Conservation (phyloP, 2,113 vertebrate species). For the Zosterops lateralis region DNA sequence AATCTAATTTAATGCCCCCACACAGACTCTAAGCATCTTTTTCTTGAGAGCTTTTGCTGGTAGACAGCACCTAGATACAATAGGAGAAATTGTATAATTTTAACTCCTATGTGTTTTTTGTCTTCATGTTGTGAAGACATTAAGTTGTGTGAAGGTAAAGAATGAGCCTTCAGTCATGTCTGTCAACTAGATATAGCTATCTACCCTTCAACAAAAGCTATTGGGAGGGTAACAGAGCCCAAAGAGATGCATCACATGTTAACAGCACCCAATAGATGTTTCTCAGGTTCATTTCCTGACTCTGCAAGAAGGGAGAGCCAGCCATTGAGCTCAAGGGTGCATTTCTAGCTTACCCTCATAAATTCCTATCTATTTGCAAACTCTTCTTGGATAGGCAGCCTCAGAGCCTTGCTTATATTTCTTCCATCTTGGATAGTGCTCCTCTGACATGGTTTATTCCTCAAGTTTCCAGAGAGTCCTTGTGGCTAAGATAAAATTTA, state of each 20-base stretch:
- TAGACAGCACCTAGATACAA: background rate
- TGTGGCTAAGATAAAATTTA: background rate
- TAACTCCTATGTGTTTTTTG: background rate
- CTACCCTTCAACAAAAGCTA: background rate
- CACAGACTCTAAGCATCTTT: background rate
- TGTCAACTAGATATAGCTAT: background rate
- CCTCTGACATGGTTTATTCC: background rate
- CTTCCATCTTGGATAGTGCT: background rate
- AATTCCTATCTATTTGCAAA: background rate
- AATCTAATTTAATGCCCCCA: background rate
- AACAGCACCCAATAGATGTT: background rate
- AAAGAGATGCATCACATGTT: background rate
- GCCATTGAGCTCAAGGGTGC: background rate
- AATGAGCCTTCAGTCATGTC: background rate
- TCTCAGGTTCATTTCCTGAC: background rate
- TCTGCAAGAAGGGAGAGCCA: background rate
- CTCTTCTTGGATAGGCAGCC: background rate
- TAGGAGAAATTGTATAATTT: background rate
- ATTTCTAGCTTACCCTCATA: background rate
- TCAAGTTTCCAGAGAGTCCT: background rate
- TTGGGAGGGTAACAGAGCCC: background rate
- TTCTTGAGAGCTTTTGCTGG: background rate
- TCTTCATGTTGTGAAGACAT: background rate
- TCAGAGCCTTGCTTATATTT: background rate
- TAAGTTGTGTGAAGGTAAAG: background rate